Base-by-base conservation (phyloP, 2,888 invertebrate species). In the Sphaerophoria taeniata region DNA sequence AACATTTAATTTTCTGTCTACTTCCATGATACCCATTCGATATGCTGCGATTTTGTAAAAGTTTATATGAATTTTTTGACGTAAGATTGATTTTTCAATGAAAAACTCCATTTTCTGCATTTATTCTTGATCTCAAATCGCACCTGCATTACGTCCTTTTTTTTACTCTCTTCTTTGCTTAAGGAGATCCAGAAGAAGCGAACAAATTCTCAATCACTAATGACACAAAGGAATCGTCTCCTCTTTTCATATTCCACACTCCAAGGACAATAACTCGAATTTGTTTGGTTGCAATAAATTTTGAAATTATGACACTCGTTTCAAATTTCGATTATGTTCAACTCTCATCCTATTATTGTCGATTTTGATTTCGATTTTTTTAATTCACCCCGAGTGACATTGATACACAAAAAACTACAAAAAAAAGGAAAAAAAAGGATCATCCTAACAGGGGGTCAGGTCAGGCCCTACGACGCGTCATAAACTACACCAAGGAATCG, bases 221-320 rank as follows among this genome's bases (percentile, higher is more conserved):
- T 14, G 34, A 12, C 43, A 53, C 34, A 72, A 65, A 2, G 6
- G 49, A 1, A 4, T 49, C 65, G 39, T 60, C 43, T 11, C n/a
- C n/a, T 12, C 12, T 65, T 58, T 45, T 78, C 60, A 67, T 39
- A 65, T 60, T 72, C 78, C 60, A 67, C 60, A 76, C 43, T 60
- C 65, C 14, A 53, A 31, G 51, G 49, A 65, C 49, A 49, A 76
- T 70, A 70, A 78, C 74, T 39, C 34, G 55, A 63, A 24, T 73
- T 74, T 83, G 77, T 78, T 78, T 83, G 74, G 56, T 84, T 79
- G 84, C 67, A 84, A 84, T 84, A 84, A 84, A 84, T 84, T 84
- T 72, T 56, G 11, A 72, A 84, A 84, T 84, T 84, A 84, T 84
- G 84, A 84, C 84, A 84, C 79, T 76, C 84, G 84, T 84, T 84